These are phyloP conservation scores for Pholis gunnellus DNA, from an alignment of 2,113 vertebrate genomes.

Conservation along the genomic window DNA sequence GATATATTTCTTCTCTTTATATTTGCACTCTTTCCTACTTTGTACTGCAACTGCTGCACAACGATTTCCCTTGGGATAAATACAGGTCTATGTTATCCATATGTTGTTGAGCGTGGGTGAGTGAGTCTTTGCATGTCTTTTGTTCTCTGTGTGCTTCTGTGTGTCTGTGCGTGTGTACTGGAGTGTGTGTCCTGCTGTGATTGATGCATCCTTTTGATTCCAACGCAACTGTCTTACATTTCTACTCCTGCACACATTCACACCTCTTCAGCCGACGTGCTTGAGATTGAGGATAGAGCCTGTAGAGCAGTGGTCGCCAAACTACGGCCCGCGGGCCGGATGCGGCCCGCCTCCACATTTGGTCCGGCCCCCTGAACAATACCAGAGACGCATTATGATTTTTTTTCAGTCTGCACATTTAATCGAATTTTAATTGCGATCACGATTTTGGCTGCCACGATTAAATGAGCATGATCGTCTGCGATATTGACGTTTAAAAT, in stretches of 20 bases:
- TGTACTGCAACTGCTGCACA: background rate
- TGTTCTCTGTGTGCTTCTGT: background rate
- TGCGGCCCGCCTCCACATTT: too few relatives aligned
- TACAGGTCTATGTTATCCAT: background rate
- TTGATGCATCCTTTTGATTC: conserved; percentile 41
- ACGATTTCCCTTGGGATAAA: background rate
- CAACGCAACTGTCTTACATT: conserved; percentile 38
- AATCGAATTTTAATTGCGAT: too few relatives aligned
- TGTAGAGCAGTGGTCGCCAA: too few relatives aligned
- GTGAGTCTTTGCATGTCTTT: background rate
- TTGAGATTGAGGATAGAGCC: conserved; percentile 10
- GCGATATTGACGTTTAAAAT: too few relatives aligned
- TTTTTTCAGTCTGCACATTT: too few relatives aligned
- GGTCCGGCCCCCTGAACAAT: too few relatives aligned
- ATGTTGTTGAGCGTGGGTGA: background rate
- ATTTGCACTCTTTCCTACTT: background rate
- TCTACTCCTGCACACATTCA: conserved; percentile 7
- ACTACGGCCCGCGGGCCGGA: too few relatives aligned
- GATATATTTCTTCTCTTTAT: background rate
- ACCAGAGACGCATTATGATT: too few relatives aligned
- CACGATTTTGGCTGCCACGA: too few relatives aligned
- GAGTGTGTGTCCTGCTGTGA: conserved; percentile 23
- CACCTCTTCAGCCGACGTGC: conserved; percentile 20
- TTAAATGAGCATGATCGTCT: too few relatives aligned
- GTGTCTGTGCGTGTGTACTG: background rate